Evolutionary conservation across 1,140 invertebrate species (phyloP).

Genomic region (Brachionus plicatilis): DNA sequence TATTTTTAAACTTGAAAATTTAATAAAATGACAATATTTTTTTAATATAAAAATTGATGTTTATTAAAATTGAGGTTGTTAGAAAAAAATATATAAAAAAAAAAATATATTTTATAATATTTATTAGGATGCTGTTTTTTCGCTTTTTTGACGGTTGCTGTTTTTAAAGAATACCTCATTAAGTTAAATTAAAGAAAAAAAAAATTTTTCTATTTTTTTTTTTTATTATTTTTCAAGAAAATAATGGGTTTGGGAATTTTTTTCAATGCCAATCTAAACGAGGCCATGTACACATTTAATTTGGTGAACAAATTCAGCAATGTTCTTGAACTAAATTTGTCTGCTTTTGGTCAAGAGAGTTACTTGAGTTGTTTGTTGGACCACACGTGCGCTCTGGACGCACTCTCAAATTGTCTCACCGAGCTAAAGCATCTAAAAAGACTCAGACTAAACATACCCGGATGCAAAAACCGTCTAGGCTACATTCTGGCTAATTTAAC

Average conservation of each 20-base stretch:
- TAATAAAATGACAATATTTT: no score
- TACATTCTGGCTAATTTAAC: background rate
- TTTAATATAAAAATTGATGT: no score
- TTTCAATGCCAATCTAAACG: conserved; percentile 5
- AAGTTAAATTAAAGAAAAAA: background rate
- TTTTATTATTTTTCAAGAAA: background rate
- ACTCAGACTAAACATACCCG: background rate
- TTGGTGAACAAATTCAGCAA: background rate
- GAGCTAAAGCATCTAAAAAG: background rate
- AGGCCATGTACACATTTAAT: background rate
- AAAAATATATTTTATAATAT: no score
- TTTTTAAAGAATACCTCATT: no score
- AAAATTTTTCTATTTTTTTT: background rate
- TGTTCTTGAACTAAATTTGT: conserved; percentile 22
- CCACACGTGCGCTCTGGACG: background rate
- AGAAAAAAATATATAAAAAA: no score
- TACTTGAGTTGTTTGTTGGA: background rate
- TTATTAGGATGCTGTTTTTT: no score
- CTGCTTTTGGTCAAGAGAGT: background rate
- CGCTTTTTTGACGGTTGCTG: no score
- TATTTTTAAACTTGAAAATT: no score
- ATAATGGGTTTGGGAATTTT: conserved; percentile 8
- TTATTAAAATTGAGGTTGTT: no score
- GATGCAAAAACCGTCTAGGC: background rate
- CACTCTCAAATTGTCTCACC: background rate